Conservation (phyloP, 2,113 vertebrate species). For the Brachyistius frenatus region DNA sequence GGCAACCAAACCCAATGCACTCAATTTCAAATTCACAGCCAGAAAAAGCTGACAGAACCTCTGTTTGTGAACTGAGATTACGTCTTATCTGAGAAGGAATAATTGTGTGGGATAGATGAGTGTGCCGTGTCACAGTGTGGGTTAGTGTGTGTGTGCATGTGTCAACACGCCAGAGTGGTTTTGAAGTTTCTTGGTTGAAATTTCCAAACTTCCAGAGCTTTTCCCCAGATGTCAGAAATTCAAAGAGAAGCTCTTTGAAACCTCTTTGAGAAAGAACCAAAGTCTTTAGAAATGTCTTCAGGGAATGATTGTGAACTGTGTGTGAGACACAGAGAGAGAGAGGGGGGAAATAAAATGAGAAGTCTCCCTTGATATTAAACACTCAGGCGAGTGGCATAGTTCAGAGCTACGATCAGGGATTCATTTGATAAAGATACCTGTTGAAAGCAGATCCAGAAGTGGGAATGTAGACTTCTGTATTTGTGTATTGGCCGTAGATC, state of each 20-base stretch:
- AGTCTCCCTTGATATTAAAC: slow-evolving; percentile 28
- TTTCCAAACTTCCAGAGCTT: slow-evolving; percentile 61
- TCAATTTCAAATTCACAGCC: neutral
- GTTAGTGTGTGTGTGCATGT: neutral
- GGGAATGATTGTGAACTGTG: slow-evolving; percentile 51
- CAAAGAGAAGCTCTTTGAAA: slow-evolving; percentile 66
- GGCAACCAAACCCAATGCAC: neutral
- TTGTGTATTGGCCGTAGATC: neutral
- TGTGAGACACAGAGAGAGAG: slow-evolving; percentile 10
- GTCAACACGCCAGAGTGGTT: slow-evolving; percentile 17
- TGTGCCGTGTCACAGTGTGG: slow-evolving; percentile 21
- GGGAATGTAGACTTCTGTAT: neutral
- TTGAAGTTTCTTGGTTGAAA: slow-evolving; percentile 63
- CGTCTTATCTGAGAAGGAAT: slow-evolving; percentile 41
- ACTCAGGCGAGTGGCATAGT: slow-evolving; percentile 29
- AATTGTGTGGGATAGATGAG: slow-evolving; percentile 48
- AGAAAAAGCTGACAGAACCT: slow-evolving; percentile 4
- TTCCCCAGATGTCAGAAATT: slow-evolving; percentile 60
- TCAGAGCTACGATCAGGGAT: slow-evolving; percentile 10
- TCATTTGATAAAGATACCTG: slow-evolving; percentile 37
- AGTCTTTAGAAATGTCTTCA: slow-evolving; percentile 57
- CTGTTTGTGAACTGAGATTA: slow-evolving; percentile 36
- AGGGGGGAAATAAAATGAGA: slow-evolving; percentile 30
- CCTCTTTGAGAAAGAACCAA: slow-evolving; percentile 51
- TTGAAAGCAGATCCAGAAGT: slow-evolving; percentile 25